Base-by-base conservation (phyloP, 2,797 vertebrate genomes). In the Xenentodon cancila region DNA sequence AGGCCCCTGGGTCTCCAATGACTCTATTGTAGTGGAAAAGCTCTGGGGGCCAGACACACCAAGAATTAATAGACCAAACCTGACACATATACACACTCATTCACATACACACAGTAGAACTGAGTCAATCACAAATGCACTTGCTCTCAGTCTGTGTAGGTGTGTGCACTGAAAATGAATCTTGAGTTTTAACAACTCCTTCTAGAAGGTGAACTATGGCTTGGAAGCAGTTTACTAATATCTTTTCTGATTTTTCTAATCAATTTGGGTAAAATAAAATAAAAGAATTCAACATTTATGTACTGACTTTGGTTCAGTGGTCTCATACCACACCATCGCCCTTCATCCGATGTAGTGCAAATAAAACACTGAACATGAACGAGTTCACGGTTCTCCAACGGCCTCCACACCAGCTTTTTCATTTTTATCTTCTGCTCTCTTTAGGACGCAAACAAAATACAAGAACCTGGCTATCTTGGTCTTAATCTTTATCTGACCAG, bases 1-100 rank as follows among this genome's bases (percentile, higher is more conserved):
- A 20, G 79, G 75, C 82, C 37, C 77, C 49, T 22, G 45, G 75
- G 85, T 72, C 69, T 63, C 73, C 15, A 22, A 70, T 76, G 83
- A 78, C 85, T 84, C 57, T 68, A 70, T 86, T 87, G 79, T 87
- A 20, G 59, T 48, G 32, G 62, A 68, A 62, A 60, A n/a, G 79
- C 77, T 84, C 62, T 59, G 50, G 80, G 77, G 73, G 48, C 65
- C n/a, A 43, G 52, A 79, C 76, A 71, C 79, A 81, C 69, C 0
- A 12, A 68, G 71, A 84, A 77, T 86, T 83, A 83, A 83, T 85
- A 42, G 73, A 80, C 64, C 66, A 45, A 59, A 21, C 4, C 58
- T 8, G 0, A 7, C 65, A 60, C 55, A 47, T 74, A 58, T 55
- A 40, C 58, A 67, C 34, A 68, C 48, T 52, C 48, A 30, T 54